phyloP scores from a whole-genome alignment of 1,140 invertebrate species.

The Drosophila jambulina region DNA sequence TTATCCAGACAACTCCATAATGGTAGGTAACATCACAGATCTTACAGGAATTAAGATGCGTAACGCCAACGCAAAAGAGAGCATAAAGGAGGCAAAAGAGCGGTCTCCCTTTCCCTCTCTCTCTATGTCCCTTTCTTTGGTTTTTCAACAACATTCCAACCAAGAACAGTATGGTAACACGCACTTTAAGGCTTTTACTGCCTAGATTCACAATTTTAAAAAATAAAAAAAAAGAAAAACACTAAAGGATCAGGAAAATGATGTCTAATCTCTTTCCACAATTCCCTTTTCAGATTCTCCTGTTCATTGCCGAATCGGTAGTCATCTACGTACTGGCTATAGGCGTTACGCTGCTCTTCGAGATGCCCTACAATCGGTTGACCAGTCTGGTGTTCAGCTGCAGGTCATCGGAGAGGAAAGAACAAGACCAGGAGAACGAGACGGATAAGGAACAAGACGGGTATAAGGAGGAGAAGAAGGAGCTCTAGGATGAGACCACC shows the following conservation, averaged over 20 bases:
- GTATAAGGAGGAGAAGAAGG: background rate
- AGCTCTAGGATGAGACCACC: background rate
- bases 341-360: conserved; percentile 46
- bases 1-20: conserved; percentile 18
- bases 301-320: conserved; percentile 13
- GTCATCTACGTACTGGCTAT: conserved; percentile 25
- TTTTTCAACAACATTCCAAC: no score
- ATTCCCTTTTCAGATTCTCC: conserved; percentile 18
- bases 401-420: background rate
- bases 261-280: no score
- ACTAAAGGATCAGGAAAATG: no score
- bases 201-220: no score
- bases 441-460: background rate
- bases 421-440: background rate
- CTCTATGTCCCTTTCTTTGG: no score
- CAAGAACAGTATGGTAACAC: background rate
- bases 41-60: background rate
- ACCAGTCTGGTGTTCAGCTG: conserved; percentile 15
- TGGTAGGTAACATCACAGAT: conserved; percentile 20
- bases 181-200: background rate
- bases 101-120: no score
- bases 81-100: no score
- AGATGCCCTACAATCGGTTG: conserved; percentile 46
- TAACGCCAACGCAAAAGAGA: no score
- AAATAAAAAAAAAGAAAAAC: no score